A percentile compares a stretch with the other conserved stretches of the same genome.
These are phyloP conservation scores for Magallana nippona DNA, from an alignment of 2,888 invertebrate genomes.

Conservation along the genomic window DNA sequence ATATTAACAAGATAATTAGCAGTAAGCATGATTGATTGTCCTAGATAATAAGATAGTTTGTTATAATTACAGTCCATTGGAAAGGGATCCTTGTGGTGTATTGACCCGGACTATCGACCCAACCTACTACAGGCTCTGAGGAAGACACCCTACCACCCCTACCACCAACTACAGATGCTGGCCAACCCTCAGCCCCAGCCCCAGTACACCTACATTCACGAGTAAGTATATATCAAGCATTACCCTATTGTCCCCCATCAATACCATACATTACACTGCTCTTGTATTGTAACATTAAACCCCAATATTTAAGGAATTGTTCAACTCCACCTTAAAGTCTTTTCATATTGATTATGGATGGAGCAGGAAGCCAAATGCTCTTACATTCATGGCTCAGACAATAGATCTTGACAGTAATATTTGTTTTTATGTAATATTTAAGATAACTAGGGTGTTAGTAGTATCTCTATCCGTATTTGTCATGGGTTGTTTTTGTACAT, in stretches of 20 bases:
- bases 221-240: constrained; percentile 52
- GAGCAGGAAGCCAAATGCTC: background rate
- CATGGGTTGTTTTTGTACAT: no score
- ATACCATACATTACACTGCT: no score
- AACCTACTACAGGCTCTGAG: constrained; percentile 93
- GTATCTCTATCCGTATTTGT: background rate
- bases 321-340: background rate
- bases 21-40: constrained; percentile 8
- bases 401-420: background rate
- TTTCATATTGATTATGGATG: background rate
- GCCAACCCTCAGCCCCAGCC: constrained; percentile 67
- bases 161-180: constrained; percentile 81
- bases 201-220: constrained; percentile 60
- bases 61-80: constrained; percentile 88
- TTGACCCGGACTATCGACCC: constrained; percentile 94
- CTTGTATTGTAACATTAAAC: no score
- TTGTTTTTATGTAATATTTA: background rate
- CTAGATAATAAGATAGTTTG: background rate
- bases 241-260: no score
- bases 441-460: background rate
- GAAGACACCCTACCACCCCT: constrained; percentile 87
- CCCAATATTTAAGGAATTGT: no score
- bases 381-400: background rate
- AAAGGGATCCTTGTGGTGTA: constrained; percentile 97
- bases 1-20: constrained; percentile 23